Base-by-base conservation (phyloP, 2,888 invertebrate genomes). In the Epinotia ramella region DNA sequence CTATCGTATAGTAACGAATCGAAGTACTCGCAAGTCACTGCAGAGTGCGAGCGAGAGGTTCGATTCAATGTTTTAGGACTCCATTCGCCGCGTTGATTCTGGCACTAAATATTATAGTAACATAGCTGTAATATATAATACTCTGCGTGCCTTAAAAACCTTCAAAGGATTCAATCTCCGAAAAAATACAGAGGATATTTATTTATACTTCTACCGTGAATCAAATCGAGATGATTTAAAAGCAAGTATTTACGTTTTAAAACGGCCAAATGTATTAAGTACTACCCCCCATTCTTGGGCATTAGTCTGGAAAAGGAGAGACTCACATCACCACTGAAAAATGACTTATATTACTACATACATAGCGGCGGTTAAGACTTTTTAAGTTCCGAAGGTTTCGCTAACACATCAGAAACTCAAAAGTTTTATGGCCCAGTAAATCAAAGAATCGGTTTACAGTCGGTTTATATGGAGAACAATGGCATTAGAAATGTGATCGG, bases 381-480 rank as follows among this genome's bases (percentile, higher is more conserved):
- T 28, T 24, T 2, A 0, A 16, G 4, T n/a, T 13, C 3, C 40
- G 68, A 11, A 57, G 7, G 3, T 24, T 20, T 4, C 9, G n/a
- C 66, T 28, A 72, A 67, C 53, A 28, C 77, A 79, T 77, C 73
- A 78, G 67, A 80, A 79, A 76, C 62, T 81, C 79, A 81, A 81
- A 65, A 80, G 63, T 77, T 84, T 84, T 84, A 84, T 74, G 82
- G 80, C 73, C 53, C 60, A n/a, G 75, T 76, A 78, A 78, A 69
- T 77, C 74, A 71, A 71, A 65, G 67, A 66, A 74, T 71, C 74
- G 68, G 59, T 69, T 73, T 77, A 69, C 72, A 73, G 73, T 71
- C 44, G 71, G 64, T 67, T 74, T 65, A 78, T 77, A 79, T 71
- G 66, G 67, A 76, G 71, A 76, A 76, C 75, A 76, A 76, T 76